These are phyloP conservation scores for Polia nebulosa DNA, from an alignment of 2,888 invertebrate genomes.

Conservation along the genomic window DNA sequence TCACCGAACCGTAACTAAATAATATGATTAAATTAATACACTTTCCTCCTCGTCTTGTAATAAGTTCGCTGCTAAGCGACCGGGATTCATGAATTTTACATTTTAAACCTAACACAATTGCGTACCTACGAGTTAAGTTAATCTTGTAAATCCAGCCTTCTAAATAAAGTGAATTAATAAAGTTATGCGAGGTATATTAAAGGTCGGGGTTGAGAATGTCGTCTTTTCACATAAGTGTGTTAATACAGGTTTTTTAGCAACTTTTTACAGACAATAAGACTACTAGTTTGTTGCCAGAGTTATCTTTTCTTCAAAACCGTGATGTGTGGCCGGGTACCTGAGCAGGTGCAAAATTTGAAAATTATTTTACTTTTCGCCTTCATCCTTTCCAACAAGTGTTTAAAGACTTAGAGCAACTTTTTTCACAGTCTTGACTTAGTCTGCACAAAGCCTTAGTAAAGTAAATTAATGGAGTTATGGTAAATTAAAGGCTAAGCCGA, in stretches of 20 bases:
- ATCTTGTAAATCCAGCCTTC: constrained; percentile 51
- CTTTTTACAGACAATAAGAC: neutral
- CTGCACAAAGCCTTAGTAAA: neutral
- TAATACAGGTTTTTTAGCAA: neutral
- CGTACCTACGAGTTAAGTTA: constrained; percentile 45
- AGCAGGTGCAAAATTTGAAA: neutral
- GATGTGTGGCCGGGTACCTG: too few species aligned
- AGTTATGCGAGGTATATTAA: constrained; percentile 16
- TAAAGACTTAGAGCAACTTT: neutral
- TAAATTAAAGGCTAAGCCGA: constrained; percentile 27
- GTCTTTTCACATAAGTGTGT: neutral
- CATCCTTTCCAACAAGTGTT: neutral
- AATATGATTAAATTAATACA: constrained; percentile 63
- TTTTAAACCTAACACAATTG: constrained; percentile 55
- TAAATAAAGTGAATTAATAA: constrained; percentile 46
- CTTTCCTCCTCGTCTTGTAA: constrained; percentile 45
- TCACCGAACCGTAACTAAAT: constrained; percentile 51
- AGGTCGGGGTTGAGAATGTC: constrained; percentile 7
- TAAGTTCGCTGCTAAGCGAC: constrained; percentile 51
- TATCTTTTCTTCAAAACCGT: neutral
- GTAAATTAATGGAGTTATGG: constrained; percentile 25
- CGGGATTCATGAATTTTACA: constrained; percentile 59
- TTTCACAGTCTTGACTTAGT: too few species aligned
- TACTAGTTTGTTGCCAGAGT: neutral
- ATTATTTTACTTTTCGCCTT: neutral